A percentile compares a stretch with the other conserved stretches of the same genome.
phyloP scores from a whole-genome alignment of 2,113 vertebrate genomes.

The Pelmatolapia mariae region DNA sequence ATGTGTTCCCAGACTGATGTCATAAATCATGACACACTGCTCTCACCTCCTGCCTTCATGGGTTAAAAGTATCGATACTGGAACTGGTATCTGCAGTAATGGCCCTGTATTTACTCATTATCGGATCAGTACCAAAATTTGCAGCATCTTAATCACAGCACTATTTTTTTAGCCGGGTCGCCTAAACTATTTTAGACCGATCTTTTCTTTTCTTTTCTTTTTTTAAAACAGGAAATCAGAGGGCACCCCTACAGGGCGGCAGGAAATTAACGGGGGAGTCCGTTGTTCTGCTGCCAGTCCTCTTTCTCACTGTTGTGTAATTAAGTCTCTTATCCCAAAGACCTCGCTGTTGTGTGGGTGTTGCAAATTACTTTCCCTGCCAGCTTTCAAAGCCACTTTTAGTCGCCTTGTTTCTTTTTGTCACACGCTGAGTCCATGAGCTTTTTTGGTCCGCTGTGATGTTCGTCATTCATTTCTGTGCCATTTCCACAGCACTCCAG shows the following conservation, averaged over 20 bases:
- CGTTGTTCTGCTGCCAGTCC: slow-evolving; percentile 58
- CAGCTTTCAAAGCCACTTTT: slow-evolving; percentile 43
- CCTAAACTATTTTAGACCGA: slow-evolving; percentile 10
- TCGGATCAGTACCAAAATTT: neutral
- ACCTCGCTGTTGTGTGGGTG: slow-evolving; percentile 57
- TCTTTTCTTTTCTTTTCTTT: neutral
- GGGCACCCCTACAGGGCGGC: slow-evolving; percentile 27
- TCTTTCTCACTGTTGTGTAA: slow-evolving; percentile 60
- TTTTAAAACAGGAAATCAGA: slow-evolving; percentile 40
- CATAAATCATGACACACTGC: neutral
- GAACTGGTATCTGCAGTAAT: neutral
- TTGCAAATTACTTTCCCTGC: slow-evolving; percentile 53
- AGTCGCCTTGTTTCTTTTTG: slow-evolving; percentile 30
- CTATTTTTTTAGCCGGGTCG: neutral
- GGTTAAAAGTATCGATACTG: neutral
- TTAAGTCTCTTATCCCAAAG: slow-evolving; percentile 65
- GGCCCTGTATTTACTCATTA: neutral
- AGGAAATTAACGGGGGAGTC: slow-evolving; percentile 63
- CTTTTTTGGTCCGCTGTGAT: neutral
- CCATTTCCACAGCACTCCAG: neutral
- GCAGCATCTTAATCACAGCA: neutral
- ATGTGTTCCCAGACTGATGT: neutral
- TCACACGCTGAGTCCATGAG: slow-evolving; percentile 13
- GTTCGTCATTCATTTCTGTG: slow-evolving; percentile 9
- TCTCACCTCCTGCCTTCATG: neutral